Base-by-base conservation (phyloP, 2,888 invertebrate genomes). In the Aleiodes leptofemur region DNA sequence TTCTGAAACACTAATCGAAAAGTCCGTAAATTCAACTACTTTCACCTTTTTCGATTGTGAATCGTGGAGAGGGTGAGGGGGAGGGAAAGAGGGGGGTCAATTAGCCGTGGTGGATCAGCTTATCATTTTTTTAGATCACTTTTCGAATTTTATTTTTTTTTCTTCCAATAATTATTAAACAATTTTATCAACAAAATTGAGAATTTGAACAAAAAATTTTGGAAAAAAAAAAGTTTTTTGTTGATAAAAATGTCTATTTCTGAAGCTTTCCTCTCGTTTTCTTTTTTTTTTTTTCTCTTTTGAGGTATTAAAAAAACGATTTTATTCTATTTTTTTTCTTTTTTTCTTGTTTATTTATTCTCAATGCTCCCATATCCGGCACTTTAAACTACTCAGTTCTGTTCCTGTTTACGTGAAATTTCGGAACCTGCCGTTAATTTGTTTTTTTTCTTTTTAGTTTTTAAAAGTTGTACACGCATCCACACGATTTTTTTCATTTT, bases 381-480 rank as follows among this genome's bases (percentile, higher is more conserved):
- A 76, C 78, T 73, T 73, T 80, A 77, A 82, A 80, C 82, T 83
- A 82, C 78, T 82, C 82, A 82, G 81, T 83, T 83, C 83, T 82
- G 80, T 83, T 84, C 80, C 72, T 74, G 79, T 79, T 77, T 72
- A 53, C 11, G 34, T 59, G 59, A 74, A 76, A 50, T 77, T 64
- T 77, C 76, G 79, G 80, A 82, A 78, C 78, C 74, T 77, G 74
- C 72, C 69, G 50, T 56, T 48, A 50, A 51, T 69, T 34, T 4
- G 23, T 55, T 73, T 56, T 64, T 64, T 34, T 66, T 71, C 77
- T 64, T 59, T 71, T 23, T 51, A 11, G 34, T 72, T 66, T 34
- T 51, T 23, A 69, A 68, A 69, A 53, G 73, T 75, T 43, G 23
- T 68, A n/a, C 56, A 68, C 69, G 31, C 74, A 59, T 59, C 34